Evolutionary conservation across 2,888 invertebrate genomes (phyloP), one percentile per base, ranked within the genome.

Genomic region (Archips crataeganus): DNA sequence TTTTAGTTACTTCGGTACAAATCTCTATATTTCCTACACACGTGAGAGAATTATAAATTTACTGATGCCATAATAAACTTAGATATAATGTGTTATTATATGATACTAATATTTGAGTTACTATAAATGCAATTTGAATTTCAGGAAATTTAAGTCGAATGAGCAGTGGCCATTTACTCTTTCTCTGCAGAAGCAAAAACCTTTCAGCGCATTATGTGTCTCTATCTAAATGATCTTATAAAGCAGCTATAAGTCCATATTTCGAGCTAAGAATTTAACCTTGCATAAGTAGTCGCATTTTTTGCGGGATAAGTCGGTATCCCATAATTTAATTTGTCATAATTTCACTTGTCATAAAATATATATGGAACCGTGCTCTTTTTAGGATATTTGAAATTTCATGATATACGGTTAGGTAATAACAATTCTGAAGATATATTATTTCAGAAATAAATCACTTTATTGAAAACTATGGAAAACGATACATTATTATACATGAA

Each of bases 1-100:
- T 69, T 73, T 69, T 51, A 73, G 69, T 69, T 74, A 47, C 62
- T 68, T 63, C 64, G 68, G 34, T n/a, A 59, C 69, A 73, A 64
- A 69, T 69, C 69, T 59, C 59, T 42, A 49, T 42, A 42, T 34
- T 60, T 59, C 63, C 69, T 59, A 32, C 39, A 73, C 62, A 49
- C 59, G 47, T 68, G 57, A 73, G 57, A 36, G 32, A 39, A 36
- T 62, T 54, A 62, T 72, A 67, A 67, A 72, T 72, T 73, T 49
- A 63, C 68, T 59, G 36, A 63, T 54, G 45, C 49, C 63, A 63
- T 73, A 57, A 63, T 72, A 68, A 68, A 68, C 47, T 49, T 49
- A 11, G 32, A 34, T 63, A n/a, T 57, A 57, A 39, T 23, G 15
- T 62, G 67, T 3, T 63, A 11, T 3, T 47, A 67, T n/a, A n/a